These are phyloP conservation scores for Chlorodrepanis virens DNA, from an alignment of 2,113 vertebrate species.

Conservation along the genomic window DNA sequence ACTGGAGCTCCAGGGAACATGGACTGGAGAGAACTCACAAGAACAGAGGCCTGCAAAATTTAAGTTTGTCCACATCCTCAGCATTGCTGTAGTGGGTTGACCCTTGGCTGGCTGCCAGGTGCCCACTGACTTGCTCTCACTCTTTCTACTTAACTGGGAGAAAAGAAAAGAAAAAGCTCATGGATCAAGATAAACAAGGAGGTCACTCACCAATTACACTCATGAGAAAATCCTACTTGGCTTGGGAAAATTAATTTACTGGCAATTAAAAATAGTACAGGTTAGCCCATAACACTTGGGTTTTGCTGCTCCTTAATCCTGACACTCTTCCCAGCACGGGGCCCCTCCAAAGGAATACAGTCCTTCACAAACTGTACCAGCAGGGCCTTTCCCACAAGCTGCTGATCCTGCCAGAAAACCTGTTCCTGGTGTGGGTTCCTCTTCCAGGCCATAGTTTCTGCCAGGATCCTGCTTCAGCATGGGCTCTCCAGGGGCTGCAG, in stretches of 20 bases:
- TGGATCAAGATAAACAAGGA: background rate
- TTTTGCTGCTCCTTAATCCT: background rate
- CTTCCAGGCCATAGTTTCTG: background rate
- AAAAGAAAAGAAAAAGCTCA: background rate
- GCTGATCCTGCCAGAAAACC: background rate
- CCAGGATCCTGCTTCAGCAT: background rate
- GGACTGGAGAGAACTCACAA: background rate
- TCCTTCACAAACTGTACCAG: background rate
- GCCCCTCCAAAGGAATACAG: background rate
- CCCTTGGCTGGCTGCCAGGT: background rate
- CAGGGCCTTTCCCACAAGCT: background rate
- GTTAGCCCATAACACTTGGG: background rate
- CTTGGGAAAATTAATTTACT: background rate
- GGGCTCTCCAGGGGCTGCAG: background rate
- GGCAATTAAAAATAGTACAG: background rate
- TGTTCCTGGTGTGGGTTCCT: background rate
- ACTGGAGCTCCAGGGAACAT: background rate
- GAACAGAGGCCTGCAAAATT: background rate
- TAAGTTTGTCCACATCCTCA: background rate
- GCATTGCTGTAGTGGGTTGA: accelerated
- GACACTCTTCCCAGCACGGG: background rate
- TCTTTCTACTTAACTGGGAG: background rate
- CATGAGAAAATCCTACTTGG: background rate
- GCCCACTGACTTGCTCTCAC: background rate
- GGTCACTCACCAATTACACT: background rate